Conservation (phyloP, 2,797 vertebrate species). For the Buphagus erythrorhynchus region DNA sequence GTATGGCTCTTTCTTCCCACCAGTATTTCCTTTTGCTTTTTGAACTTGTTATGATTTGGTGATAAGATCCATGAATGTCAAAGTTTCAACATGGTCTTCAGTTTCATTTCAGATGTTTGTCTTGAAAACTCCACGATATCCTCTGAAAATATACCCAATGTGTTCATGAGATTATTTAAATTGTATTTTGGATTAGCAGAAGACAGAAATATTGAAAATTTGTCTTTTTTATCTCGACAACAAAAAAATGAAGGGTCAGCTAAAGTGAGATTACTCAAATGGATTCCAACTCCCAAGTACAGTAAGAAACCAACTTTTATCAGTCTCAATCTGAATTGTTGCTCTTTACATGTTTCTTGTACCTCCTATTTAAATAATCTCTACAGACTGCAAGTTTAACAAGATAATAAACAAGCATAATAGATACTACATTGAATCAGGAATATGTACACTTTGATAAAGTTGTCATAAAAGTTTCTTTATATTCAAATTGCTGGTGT, state of each 20-base stretch:
- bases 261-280: not conserved
- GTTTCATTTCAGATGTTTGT: constrained; percentile 12
- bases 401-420: not conserved
- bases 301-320: not conserved
- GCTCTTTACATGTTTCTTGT: not conserved
- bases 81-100: not conserved
- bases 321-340: not conserved
- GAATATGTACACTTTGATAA: not conserved
- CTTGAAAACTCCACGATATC: not conserved
- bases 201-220: not conserved
- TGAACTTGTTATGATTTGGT: not conserved
- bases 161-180: not conserved
- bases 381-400: not conserved
- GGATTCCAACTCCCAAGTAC: not conserved
- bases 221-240: not conserved
- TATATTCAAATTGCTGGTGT: not conserved
- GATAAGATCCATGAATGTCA: not conserved
- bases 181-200: not conserved
- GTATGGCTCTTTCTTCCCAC: not conserved
- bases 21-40: not conserved
- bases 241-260: not conserved
- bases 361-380: not conserved
- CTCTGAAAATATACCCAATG: constrained; percentile 34
- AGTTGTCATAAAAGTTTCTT: not conserved
- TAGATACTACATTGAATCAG: not conserved